Base-by-base conservation (phyloP, 2,888 invertebrate genomes). In the Drosophila mettleri region DNA sequence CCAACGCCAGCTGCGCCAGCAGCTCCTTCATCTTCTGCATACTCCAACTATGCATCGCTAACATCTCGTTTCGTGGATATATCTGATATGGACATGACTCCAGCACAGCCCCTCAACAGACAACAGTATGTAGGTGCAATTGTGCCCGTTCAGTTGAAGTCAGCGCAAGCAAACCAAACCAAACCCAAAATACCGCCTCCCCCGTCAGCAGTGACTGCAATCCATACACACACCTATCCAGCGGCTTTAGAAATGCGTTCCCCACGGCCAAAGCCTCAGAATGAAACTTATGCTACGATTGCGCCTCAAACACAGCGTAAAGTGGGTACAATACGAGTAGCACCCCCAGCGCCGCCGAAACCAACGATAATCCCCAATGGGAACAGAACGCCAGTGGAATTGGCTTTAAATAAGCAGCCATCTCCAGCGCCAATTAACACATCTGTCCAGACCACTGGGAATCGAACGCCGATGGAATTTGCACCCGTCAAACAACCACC, bases 31-130 rank as follows among this genome's bases (percentile, higher is more conserved):
- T 7, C 24, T 16, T 18, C 9, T 29, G 6, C 41, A 7, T 49
- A 63, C 10, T 73, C 85, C 31, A 86, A 89, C 41, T 89, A 86
- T 49, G 66, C 74, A 7, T 36, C 82, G 27, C 52, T 86, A 5
- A 88, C 85, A 1, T 75, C 85, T 5, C 79, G 80, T 3, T 86
- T 86, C 43, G 72, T 69, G 20, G 85, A 86, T 41, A 74, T 86
- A 20, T 74, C 80, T 2, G 86, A 86, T 4, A 24, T 79, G 43
- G 84, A 88, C 6, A 24, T 78, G 41, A 63, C 72, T 4, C 43
- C 34, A 7, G 39, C 14, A 14, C 51, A 7, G 20, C 36, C 3
- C 2, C 2, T 9, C 12, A 12, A 18, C 14, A 53, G 57, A 10
- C 74, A 54, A 20, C 64, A 34, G 16, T 76, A 73, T 31, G 24